phyloP scores from a whole-genome alignment of 2,888 invertebrate genomes.

The Chalcosyrphus nemorum region DNA sequence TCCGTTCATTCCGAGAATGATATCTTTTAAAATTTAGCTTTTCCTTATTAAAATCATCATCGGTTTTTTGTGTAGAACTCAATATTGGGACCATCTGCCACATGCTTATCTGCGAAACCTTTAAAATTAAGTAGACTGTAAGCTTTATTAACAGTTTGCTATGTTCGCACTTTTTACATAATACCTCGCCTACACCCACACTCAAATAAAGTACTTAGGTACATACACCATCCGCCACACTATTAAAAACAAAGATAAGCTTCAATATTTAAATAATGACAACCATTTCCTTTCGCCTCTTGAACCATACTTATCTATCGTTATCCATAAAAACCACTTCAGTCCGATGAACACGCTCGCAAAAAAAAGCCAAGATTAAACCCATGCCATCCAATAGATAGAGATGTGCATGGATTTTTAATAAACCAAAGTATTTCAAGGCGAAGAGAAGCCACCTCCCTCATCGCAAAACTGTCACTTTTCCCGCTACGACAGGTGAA shows the following conservation, averaged over 20 bases:
- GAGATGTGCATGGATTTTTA: background rate
- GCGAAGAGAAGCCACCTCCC: no score
- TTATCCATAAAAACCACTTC: conserved; percentile 55
- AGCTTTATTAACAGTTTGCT: background rate
- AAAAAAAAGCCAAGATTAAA: conserved; percentile 50
- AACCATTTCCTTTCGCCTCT: conserved; percentile 28
- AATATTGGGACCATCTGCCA: no score
- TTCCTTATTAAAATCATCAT: no score
- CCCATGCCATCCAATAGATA: background rate
- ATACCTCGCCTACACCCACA: background rate
- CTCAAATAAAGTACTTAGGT: background rate
- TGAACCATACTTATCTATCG: conserved; percentile 37
- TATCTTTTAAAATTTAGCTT: no score
- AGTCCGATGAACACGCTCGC: conserved; percentile 62
- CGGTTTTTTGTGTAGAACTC: no score
- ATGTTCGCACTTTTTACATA: no score
- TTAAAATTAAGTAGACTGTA: background rate
- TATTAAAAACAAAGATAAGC: conserved; percentile 55
- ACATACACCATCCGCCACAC: background rate
- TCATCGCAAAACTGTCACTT: conserved; percentile 5
- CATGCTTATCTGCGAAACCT: no score
- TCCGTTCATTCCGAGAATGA: no score
- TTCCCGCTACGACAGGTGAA: conserved; percentile 31
- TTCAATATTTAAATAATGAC: conserved; percentile 50
- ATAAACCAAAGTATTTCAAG: background rate